These are phyloP conservation scores for Chrysotoxum bicinctum DNA, from an alignment of 2,888 invertebrate species.

Conservation along the genomic window DNA sequence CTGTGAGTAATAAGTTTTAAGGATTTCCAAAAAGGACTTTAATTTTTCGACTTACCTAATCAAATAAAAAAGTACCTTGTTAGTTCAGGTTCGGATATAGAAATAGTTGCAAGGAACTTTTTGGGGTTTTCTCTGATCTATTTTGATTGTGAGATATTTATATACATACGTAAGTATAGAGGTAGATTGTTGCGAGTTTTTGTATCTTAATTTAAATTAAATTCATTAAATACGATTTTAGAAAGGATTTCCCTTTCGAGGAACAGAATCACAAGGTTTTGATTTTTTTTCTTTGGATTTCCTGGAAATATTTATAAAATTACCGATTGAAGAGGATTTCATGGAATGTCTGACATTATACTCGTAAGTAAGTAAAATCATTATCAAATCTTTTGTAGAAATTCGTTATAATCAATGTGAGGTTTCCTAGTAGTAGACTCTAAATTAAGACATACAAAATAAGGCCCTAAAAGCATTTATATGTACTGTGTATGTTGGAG, in stretches of 20 bases:
- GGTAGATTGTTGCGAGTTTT: neutral
- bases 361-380: neutral
- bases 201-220: neutral
- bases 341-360: neutral
- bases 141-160: constrained; percentile 10
- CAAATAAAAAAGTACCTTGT: constrained; percentile 22
- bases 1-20: neutral
- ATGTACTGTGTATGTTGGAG: neutral
- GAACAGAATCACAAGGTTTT: neutral
- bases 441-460: neutral
- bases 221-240: neutral
- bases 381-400: neutral
- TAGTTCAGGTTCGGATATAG: constrained; percentile 45
- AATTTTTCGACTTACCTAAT: constrained; percentile 59
- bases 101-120: constrained; percentile 38
- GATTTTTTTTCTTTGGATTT: neutral
- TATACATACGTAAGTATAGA: neutral
- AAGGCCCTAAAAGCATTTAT: constrained; percentile 15
- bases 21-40: constrained; percentile 30
- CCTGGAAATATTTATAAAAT: neutral
- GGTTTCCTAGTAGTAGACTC: neutral
- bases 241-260: neutral
- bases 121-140: constrained; percentile 23
- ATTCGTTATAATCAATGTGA: neutral
- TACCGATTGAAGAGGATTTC: neutral